Base-by-base conservation (phyloP, 1,140 invertebrate genomes). In the Wiebesia pumilae region DNA sequence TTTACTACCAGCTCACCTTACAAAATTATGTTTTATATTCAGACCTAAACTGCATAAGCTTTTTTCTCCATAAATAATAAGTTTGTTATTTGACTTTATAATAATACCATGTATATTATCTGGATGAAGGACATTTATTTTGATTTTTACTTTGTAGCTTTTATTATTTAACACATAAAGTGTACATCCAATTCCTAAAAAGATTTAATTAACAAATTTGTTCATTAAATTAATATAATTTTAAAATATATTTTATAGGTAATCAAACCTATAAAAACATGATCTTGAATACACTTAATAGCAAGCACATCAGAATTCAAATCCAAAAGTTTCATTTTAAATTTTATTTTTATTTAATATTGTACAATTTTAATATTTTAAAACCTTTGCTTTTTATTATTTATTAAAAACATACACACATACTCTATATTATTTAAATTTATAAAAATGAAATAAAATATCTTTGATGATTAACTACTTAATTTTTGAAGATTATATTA, bases 31-130 rank as follows among this genome's bases (percentile, higher is more conserved):
- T 54, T 58, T 67, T 30, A 89, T 83, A 58, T 87, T 35, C 82
- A 93, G 88, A 77, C 87, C 43, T 77, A 92, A 93, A 54, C 93
- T 88, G 83, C 90, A 90, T 19, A 94, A 84, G 87, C 91, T 88
- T 88, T 93, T 94, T 83, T 92, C 93, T 79, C 94, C 95, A 91
- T 92, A 94, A 54, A 95, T 81, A 62, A 94, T 89, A 47, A 95
- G 81, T 83, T 90, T 90, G 80, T 92, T 89, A 35, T 89, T 84
- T 38, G 87, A 78, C 83, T 89, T 88, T 86, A 90, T 88, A 30
- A 91, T 84, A 84, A 95, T 94, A 38, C 92, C 93, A 90, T 94
- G 93, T 88, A 95, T 94, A 90, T 94, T 94, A 87, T 93, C 91
- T 2, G 93, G 91, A 87, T 93, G 88, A 82, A 94, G 91, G 81